Percentiles rank a stretch among this genome's conserved stretches.
Evolutionary conservation across 2,888 invertebrate genomes (phyloP).

Genomic region (Tribolium freemani): DNA sequence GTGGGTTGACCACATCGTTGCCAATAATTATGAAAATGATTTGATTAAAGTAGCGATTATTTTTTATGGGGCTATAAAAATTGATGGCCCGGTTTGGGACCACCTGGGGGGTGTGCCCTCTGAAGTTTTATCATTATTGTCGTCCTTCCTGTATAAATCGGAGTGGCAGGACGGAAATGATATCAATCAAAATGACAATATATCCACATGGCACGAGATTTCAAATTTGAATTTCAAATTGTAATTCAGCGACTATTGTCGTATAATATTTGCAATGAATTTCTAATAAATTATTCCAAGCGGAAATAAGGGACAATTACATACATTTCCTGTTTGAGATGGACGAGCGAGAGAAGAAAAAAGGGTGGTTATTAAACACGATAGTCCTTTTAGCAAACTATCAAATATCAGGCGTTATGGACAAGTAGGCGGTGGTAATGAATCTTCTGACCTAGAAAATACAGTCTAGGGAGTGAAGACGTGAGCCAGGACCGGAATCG

Average conservation of each 20-base stretch:
- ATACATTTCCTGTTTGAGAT: conserved; percentile 26
- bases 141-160: conserved; percentile 24
- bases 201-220: conserved; percentile 34
- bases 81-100: conserved; percentile 2
- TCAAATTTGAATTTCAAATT: conserved; percentile 35
- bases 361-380: conserved; percentile 4
- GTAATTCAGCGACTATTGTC: conserved; percentile 21
- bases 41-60: conserved; percentile 16
- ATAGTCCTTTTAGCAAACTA: conserved; percentile 18
- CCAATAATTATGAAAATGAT: not conserved
- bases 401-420: conserved; percentile 17
- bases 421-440: conserved; percentile 26
- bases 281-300: conserved; percentile 31
- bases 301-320: conserved; percentile 31
- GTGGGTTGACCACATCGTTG: not conserved
- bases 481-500: not conserved
- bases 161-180: conserved; percentile 18
- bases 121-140: not conserved
- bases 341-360: not conserved
- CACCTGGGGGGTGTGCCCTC: not conserved
- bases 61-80: conserved; percentile 11
- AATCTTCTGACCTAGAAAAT: conserved; percentile 28
- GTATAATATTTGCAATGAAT: conserved; percentile 36
- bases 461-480: not conserved
- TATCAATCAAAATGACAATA: conserved; percentile 38